phyloP scores from a whole-genome alignment of 1,140 invertebrate species.

The Homarus americanus region DNA sequence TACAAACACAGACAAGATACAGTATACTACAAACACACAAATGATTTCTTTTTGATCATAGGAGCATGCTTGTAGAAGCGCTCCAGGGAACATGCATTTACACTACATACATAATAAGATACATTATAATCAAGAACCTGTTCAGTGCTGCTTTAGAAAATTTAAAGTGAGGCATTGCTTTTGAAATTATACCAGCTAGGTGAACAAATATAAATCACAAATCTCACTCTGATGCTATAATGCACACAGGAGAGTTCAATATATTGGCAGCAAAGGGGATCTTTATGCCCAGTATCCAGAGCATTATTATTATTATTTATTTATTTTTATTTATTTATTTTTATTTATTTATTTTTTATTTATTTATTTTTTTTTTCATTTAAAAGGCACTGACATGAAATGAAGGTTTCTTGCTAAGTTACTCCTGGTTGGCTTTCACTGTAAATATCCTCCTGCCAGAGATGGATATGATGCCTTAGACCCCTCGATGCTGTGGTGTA shows the following conservation, averaged over 20 bases:
- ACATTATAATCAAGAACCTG: background rate
- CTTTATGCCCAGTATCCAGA: too few relatives aligned
- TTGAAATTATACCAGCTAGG: too few relatives aligned
- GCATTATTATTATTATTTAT: too few relatives aligned
- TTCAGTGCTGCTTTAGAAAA: background rate
- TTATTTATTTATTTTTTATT: too few relatives aligned
- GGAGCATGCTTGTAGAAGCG: too few relatives aligned
- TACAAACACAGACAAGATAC: background rate
- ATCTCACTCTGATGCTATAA: too few relatives aligned
- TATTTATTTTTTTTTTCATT: too few relatives aligned
- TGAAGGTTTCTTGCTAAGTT: background rate
- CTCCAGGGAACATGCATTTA: too few relatives aligned
- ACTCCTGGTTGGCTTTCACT: background rate
- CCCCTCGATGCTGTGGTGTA: background rate
- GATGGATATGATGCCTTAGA: background rate
- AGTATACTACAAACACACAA: background rate
- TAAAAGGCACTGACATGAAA: background rate
- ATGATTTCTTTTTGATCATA: too few relatives aligned
- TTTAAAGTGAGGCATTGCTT: too few relatives aligned
- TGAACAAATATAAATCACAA: too few relatives aligned
- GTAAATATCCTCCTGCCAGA: background rate
- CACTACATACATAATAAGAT: background rate
- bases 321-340: too few relatives aligned
- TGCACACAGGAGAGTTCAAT: background rate
- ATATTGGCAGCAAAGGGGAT: background rate